phyloP scores from a whole-genome alignment of 2,113 vertebrate species.

The Pedetes capensis region DNA sequence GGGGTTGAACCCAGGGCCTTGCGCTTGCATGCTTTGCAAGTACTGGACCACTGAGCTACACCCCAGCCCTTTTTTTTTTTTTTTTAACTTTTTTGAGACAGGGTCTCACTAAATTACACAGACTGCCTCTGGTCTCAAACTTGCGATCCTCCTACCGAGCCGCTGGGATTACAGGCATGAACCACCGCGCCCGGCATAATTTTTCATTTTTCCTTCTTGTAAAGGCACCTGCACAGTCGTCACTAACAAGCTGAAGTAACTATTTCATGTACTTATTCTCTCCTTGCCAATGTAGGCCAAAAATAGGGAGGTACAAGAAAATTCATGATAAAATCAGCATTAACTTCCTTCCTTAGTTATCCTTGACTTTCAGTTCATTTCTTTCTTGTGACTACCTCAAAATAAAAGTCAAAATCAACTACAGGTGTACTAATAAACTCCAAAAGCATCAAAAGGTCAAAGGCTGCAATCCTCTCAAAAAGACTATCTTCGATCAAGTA shows the following conservation, averaged over 20 bases:
- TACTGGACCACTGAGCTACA: no score
- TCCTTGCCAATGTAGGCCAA: neutral
- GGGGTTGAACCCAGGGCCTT: no score
- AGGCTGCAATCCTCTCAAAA: neutral
- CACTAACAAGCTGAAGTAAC: neutral
- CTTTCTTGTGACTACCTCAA: constrained; percentile 2
- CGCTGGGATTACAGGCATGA: no score
- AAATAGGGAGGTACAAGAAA: neutral
- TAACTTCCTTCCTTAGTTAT: neutral
- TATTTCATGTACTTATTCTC: neutral
- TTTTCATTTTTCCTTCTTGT: constrained; percentile 13
- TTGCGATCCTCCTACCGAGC: no score
- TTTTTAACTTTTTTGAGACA: no score
- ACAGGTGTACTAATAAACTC: neutral
- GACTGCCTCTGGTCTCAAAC: no score
- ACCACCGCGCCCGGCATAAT: no score
- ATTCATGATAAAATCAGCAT: neutral
- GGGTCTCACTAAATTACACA: no score
- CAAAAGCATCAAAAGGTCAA: neutral
- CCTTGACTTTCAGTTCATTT: neutral
- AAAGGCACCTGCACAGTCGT: neutral
- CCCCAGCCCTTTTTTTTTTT: no score
- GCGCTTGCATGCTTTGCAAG: no score
- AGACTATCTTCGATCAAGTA: neutral
- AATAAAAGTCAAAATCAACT: constrained; percentile 43